Evolutionary conservation across 2,888 invertebrate genomes (phyloP), one percentile per base, ranked within the genome.

Genomic region (Willowsia nigromaculata): DNA sequence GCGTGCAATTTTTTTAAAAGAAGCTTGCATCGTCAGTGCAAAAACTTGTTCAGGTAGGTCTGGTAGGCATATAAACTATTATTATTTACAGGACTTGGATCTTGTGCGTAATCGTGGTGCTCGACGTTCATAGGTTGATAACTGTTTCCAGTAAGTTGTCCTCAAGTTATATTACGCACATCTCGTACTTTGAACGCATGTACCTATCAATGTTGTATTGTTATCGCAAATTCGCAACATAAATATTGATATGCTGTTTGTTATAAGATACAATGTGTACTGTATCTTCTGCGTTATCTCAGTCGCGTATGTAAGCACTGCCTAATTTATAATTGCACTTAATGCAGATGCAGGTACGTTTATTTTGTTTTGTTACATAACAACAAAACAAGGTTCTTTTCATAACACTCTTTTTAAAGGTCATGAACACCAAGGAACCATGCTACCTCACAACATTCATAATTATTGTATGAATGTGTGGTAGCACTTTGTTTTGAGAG

Each of bases 341-440:
- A n/a, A 22, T 18, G 25, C 11, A 30, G 7, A 53, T 18, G 18
- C 7, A 9, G 5, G 18, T 30, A 30, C 56, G 30, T 62, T 9
- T n/a, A 30, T 30, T 9, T 15, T 15, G 62, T 30, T 65, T 65
- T 65, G 33, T 65, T 65, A 33, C 33, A 65, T 65, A 65, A 65
- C 18, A 65, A 9, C 59, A 59, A 59, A 65, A 9, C 65, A 65
- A 65, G 25, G 15, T 40, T 22, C n/a, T 59, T 18, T 18, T 6
- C 59, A 37, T 22, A 18, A n/a, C 30, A 80, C 37, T 40, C n/a
- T 62, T 25, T 81, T 62, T 81, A 85, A 76, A 85, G 76, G 85
- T 85, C 85, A 85, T 85, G 85, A 74, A 76, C 85, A 85, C 80
- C 33, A 37, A 78, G 53, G 50, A 71, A 33, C 33, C 43, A 59